These are phyloP conservation scores for Grapholita molesta DNA, from an alignment of 1,140 invertebrate genomes.

Conservation along the genomic window DNA sequence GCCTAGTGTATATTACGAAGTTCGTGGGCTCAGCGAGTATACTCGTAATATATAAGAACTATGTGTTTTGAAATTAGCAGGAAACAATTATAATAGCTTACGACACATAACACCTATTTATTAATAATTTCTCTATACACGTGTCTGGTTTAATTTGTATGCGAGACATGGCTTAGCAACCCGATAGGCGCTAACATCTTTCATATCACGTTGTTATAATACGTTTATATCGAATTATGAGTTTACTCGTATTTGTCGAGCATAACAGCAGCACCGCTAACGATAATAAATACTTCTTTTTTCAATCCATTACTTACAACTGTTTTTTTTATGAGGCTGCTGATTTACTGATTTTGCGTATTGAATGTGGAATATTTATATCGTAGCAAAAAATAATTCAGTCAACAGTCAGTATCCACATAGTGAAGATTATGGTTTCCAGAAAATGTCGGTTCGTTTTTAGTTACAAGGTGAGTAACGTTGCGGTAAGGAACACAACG, in stretches of 20 bases:
- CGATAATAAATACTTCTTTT: too few species aligned
- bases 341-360: too few species aligned
- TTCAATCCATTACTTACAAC: too few species aligned
- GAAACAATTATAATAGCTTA: neutral
- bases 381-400: too few species aligned
- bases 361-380: too few species aligned
- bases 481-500: neutral
- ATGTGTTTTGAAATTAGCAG: neutral
- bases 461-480: neutral
- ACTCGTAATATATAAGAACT: too few species aligned
- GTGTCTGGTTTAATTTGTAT: conserved; percentile 7
- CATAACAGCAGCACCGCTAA: too few species aligned
- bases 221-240: neutral
- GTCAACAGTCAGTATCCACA: too few species aligned
- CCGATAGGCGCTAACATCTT: neutral
- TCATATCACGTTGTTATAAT: neutral
- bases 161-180: neutral
- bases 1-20: too few species aligned
- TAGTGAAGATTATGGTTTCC: neutral
- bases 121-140: neutral
- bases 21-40: too few species aligned
- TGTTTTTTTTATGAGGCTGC: too few species aligned
- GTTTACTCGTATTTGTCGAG: too few species aligned
- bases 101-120: neutral
- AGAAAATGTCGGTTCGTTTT: neutral